Evolutionary conservation across 2,888 invertebrate genomes (phyloP).

Genomic region (Himalopsyche japonica): DNA sequence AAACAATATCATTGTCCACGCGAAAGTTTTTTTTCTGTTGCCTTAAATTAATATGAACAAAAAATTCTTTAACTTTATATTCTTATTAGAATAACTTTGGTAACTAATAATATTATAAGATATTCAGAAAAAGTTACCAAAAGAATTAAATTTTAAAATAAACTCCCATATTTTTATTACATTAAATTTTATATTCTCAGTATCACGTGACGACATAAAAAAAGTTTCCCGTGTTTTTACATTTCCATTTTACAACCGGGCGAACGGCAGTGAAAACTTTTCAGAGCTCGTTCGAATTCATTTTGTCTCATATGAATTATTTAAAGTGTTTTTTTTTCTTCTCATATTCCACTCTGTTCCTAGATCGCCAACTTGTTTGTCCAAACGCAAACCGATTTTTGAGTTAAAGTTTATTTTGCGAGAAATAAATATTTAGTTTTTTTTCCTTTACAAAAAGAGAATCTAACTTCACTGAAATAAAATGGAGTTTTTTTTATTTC

Average conservation of each 20-base stretch:
- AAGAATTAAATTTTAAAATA: not conserved
- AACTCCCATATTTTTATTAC: not conserved
- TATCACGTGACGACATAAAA: not conserved
- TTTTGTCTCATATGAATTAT: not conserved
- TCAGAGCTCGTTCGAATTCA: not conserved
- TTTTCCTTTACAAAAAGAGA: too few relatives aligned
- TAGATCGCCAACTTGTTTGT: not conserved
- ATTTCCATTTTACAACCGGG: not conserved
- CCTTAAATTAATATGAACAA: too few relatives aligned
- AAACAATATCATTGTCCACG: too few relatives aligned
- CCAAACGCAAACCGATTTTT: not conserved
- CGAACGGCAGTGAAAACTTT: not conserved
- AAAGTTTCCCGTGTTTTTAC: not conserved
- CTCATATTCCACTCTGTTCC: not conserved
- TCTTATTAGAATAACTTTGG: too few relatives aligned
- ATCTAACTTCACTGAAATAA: too few relatives aligned
- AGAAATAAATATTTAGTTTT: too few relatives aligned
- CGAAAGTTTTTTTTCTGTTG: too few relatives aligned
- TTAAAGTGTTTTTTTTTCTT: not conserved
- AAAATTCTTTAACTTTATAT: too few relatives aligned
- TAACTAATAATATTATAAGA: too few relatives aligned
- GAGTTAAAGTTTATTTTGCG: not conserved
- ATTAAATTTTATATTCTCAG: not conserved
- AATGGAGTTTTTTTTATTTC: too few relatives aligned
- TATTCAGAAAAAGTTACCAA: too few relatives aligned